Conservation (phyloP, 2,113 vertebrate species). For the Dolichotis patagonum region DNA sequence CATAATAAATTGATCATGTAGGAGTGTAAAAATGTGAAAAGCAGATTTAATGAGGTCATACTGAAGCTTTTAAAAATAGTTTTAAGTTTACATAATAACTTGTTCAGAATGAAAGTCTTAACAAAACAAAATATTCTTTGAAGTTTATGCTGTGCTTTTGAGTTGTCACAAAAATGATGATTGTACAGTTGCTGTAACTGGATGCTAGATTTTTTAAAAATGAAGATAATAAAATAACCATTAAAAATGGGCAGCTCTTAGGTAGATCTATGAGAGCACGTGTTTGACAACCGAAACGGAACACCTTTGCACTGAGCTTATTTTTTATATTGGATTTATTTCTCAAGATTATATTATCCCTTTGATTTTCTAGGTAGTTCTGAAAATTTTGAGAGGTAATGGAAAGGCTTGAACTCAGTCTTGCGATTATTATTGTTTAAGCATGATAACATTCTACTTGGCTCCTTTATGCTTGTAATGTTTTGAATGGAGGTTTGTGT, state of each 20-base stretch:
- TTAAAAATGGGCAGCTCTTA: neutral
- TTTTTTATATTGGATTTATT: neutral
- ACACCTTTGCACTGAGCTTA: neutral
- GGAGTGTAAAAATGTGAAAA: neutral
- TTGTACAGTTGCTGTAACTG: neutral
- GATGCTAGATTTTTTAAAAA: neutral
- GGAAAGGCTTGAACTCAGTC: neutral
- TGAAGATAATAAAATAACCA: neutral
- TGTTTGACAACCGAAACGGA: neutral
- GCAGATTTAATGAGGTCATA: neutral
- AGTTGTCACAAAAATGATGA: neutral
- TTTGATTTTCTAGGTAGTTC: slow-evolving; percentile 1
- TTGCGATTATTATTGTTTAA: neutral
- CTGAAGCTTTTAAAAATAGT: neutral
- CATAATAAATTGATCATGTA: neutral
- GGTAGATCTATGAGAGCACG: neutral
- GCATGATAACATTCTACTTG: neutral
- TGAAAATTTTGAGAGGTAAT: neutral
- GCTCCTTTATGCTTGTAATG: neutral
- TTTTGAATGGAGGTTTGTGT: neutral
- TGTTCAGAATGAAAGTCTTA: neutral
- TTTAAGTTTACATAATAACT: neutral
- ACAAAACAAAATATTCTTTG: neutral
- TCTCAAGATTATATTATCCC: neutral
- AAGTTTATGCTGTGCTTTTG: neutral